Percentiles rank a stretch among this genome's conserved stretches.
Evolutionary conservation across 2,888 invertebrate genomes (phyloP).

Genomic region (Perizoma affinitatum): DNA sequence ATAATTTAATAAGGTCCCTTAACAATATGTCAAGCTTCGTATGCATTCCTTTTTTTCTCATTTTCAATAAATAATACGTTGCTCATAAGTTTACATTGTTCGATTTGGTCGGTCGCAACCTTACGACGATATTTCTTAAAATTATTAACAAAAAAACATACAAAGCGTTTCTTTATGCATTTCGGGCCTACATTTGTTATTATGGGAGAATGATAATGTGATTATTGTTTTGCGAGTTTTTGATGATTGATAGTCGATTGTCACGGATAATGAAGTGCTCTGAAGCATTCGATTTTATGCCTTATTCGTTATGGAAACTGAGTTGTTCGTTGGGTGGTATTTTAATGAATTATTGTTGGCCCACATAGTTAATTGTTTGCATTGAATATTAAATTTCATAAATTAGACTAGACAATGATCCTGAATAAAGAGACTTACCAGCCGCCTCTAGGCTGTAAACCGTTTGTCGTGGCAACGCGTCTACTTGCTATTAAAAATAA

Average conservation of each 20-base stretch:
- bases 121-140: slow-evolving; percentile 75
- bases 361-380: slow-evolving; percentile 31
- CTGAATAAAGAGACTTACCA: background rate
- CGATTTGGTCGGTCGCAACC: slow-evolving; percentile 67
- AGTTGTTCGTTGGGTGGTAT: slow-evolving; percentile 6
- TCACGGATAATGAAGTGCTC: slow-evolving; percentile 79
- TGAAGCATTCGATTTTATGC: slow-evolving; percentile 60
- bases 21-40: slow-evolving; percentile 78
- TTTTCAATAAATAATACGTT: slow-evolving; percentile 80
- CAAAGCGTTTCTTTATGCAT: slow-evolving; percentile 80
- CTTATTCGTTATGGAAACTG: slow-evolving; percentile 45
- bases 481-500: too few species aligned
- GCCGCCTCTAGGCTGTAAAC: too few species aligned
- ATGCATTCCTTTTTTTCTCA: slow-evolving; percentile 69
- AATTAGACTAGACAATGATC: too few species aligned
- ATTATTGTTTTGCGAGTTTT: slow-evolving; percentile 82
- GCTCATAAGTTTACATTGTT: slow-evolving; percentile 81
- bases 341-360: slow-evolving; percentile 20
- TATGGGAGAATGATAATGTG: slow-evolving; percentile 82
- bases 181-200: slow-evolving; percentile 78
- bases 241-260: slow-evolving; percentile 78
- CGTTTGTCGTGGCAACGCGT: too few species aligned
- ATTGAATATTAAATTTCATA: slow-evolving; percentile 5
- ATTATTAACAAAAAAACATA: slow-evolving; percentile 65
- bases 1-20: slow-evolving; percentile 81